These are phyloP conservation scores for Paramormyrops kingsleyae DNA, from an alignment of 2,113 vertebrate genomes.

Conservation along the genomic window DNA sequence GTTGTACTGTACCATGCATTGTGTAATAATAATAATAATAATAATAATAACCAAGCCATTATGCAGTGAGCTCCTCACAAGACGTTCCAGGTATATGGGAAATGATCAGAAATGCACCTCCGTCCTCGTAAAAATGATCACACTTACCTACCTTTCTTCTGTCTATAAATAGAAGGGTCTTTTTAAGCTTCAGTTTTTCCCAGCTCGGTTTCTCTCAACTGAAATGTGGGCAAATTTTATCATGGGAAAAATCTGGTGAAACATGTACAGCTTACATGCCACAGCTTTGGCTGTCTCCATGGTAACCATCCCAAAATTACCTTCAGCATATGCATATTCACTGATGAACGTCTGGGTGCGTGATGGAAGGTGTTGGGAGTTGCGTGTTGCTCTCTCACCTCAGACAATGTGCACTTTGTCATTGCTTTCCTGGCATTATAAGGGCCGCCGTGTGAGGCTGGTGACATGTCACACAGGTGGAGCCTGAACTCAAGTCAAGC, in stretches of 20 bases:
- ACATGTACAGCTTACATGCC: neutral
- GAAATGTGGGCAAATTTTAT: neutral
- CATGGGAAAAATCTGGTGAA: neutral
- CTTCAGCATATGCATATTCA: conserved; percentile 3
- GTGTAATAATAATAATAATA: neutral
- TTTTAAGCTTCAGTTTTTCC: neutral
- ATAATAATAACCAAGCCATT: neutral
- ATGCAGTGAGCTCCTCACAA: neutral
- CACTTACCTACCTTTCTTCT: neutral
- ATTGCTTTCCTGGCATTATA: neutral
- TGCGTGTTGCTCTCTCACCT: neutral
- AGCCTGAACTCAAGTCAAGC: neutral
- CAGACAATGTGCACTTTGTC: neutral
- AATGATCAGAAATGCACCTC: neutral
- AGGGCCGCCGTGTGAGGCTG: neutral
- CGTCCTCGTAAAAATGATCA: neutral
- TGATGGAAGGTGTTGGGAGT: neutral
- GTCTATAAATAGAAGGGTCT: neutral
- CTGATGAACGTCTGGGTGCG: neutral
- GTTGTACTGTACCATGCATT: neutral
- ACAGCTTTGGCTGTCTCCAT: conserved; percentile 10
- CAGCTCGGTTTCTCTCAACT: neutral
- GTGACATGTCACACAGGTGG: neutral
- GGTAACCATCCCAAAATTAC: conserved; percentile 5
- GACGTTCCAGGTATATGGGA: neutral